phyloP scores from a whole-genome alignment of 2,888 invertebrate species.

The Rhorus exstirpatorius region DNA sequence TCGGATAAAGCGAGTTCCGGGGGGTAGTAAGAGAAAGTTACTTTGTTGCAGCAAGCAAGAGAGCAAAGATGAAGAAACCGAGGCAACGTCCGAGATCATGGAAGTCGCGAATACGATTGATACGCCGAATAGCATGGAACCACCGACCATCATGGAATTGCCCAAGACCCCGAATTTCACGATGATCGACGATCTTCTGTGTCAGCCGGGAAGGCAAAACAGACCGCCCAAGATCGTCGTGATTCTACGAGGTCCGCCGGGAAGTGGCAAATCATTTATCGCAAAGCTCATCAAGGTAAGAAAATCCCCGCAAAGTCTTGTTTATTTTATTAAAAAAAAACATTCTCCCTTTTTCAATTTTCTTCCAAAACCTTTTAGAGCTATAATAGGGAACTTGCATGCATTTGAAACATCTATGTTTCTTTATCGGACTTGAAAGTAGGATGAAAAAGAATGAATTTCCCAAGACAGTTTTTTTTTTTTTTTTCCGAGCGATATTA shows the following conservation, averaged over 20 bases:
- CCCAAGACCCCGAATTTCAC: constrained; percentile 86
- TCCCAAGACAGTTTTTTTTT: too few species aligned
- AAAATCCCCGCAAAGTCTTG: not conserved
- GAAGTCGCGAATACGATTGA: constrained; percentile 78
- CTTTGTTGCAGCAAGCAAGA: constrained; percentile 71
- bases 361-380: too few species aligned
- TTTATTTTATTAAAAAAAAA: not conserved
- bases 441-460: too few species aligned
- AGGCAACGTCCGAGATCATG: constrained; percentile 53
- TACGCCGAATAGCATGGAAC: constrained; percentile 70
- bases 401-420: too few species aligned
- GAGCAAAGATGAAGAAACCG: constrained; percentile 74
- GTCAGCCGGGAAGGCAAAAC: constrained; percentile 92
- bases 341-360: too few species aligned
- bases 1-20: not conserved
- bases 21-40: not conserved
- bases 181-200: constrained; percentile 94
- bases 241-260: constrained; percentile 96
- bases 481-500: too few species aligned
- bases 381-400: too few species aligned
- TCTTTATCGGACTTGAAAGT: too few species aligned
- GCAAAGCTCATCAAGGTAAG: constrained; percentile 94
- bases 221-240: constrained; percentile 94
- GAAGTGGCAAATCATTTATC: constrained; percentile 97
- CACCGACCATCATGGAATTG: constrained; percentile 81